Percentiles rank a stretch among this genome's conserved stretches.
phyloP scores from a whole-genome alignment of 2,888 invertebrate genomes.

The Smittia sp. region DNA sequence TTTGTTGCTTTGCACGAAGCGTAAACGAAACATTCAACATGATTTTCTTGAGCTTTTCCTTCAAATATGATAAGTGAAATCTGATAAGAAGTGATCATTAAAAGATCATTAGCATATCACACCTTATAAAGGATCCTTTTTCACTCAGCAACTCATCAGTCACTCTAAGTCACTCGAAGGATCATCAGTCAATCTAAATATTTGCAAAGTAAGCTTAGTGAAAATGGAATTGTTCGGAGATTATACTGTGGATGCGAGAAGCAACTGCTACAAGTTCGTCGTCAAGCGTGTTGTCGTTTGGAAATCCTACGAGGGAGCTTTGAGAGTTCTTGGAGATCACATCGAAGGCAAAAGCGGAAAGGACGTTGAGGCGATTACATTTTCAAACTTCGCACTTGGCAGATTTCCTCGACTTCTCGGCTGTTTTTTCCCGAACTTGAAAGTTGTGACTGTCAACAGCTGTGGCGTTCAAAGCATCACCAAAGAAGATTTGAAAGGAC shows the following conservation, averaged over 20 bases:
- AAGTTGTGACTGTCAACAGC: background rate
- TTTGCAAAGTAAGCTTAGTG: background rate
- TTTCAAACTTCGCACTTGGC: background rate
- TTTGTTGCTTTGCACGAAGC: no score
- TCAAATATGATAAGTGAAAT: no score
- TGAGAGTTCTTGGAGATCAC: background rate
- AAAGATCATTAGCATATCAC: no score
- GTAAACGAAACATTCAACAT: no score
- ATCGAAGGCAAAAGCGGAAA: background rate
- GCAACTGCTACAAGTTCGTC: background rate
- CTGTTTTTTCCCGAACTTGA: background rate
- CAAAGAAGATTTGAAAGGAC: background rate
- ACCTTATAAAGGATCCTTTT: no score
- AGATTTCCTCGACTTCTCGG: background rate
- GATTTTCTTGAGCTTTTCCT: no score
- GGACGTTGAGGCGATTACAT: background rate
- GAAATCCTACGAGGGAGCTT: background rate
- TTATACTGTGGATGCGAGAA: background rate
- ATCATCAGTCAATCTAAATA: no score
- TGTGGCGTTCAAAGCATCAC: background rate
- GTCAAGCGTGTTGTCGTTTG: background rate
- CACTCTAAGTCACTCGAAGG: no score
- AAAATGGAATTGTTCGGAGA: conserved; percentile 4
- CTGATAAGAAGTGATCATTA: no score
- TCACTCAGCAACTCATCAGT: no score